Conservation (phyloP, 2,888 invertebrate genomes). For the Trisateles emortualis region DNA sequence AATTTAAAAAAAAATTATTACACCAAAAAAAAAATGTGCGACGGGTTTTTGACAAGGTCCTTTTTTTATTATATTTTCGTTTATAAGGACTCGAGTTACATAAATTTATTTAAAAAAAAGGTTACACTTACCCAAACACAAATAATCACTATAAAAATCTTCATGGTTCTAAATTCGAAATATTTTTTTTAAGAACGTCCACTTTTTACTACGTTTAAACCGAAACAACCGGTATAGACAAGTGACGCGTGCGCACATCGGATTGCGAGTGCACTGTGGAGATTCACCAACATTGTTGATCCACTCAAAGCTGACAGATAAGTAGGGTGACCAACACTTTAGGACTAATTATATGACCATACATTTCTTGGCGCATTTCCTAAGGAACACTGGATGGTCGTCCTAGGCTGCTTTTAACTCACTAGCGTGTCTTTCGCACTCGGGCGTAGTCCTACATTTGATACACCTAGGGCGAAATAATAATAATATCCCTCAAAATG, state of each 20-base stretch:
- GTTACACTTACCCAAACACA: constrained; percentile 36
- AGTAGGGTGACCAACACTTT: constrained; percentile 21
- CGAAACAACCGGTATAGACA: constrained; percentile 67
- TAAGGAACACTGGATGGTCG: too few species aligned
- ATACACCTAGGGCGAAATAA: too few species aligned
- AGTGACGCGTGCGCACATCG: constrained; percentile 73
- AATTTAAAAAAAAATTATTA: too few species aligned
- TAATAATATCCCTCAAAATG: too few species aligned
- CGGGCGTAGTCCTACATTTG: too few species aligned
- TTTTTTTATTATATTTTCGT: too few species aligned
- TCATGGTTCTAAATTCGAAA: constrained; percentile 45
- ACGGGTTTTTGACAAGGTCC: too few species aligned
- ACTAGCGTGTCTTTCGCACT: too few species aligned
- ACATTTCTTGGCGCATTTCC: too few species aligned
- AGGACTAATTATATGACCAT: constrained; percentile 1
- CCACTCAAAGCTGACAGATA: constrained; percentile 6
- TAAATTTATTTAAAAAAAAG: neutral
- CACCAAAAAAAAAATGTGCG: too few species aligned
- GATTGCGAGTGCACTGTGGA: constrained; percentile 38
- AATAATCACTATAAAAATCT: constrained; percentile 25
- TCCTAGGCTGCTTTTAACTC: too few species aligned
- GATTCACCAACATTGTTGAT: neutral
- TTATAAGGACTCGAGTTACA: too few species aligned
- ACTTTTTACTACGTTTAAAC: constrained; percentile 59
- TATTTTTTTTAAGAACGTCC: constrained; percentile 54